phyloP scores from a whole-genome alignment of 2,113 vertebrate species.

The Silurus asotus region DNA sequence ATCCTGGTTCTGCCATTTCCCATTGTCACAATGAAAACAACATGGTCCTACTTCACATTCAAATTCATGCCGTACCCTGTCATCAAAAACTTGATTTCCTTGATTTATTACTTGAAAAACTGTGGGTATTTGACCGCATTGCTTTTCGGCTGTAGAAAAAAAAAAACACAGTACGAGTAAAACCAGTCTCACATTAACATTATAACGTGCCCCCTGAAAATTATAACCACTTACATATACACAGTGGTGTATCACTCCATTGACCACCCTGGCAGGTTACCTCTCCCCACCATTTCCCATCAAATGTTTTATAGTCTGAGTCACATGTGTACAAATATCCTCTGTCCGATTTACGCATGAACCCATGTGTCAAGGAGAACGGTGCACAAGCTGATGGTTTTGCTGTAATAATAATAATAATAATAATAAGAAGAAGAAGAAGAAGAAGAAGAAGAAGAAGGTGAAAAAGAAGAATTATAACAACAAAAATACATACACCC shows the following conservation, averaged over 20 bases:
- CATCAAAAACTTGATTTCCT: background rate
- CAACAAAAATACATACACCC: no score
- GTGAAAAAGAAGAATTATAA: no score
- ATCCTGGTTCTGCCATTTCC: background rate
- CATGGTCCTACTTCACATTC: background rate
- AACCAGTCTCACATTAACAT: background rate
- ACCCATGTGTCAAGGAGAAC: constrained; percentile 27
- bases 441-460: no score
- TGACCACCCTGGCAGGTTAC: background rate
- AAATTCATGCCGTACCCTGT: background rate
- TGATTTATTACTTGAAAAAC: background rate
- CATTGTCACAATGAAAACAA: background rate
- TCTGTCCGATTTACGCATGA: background rate
- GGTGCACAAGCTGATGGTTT: background rate
- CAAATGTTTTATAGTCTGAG: constrained; percentile 42
- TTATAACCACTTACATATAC: constrained; percentile 62
- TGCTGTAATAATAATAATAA: background rate
- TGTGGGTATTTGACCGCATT: constrained; percentile 42
- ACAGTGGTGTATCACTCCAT: background rate
- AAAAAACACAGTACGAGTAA: background rate
- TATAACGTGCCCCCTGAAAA: background rate
- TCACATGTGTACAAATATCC: constrained; percentile 53
- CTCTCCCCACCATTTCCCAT: constrained; percentile 57
- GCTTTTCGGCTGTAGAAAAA: constrained; percentile 16
- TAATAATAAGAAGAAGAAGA: background rate